A percentile compares a stretch with the other conserved stretches of the same genome.
phyloP scores from a whole-genome alignment of 2,113 vertebrate species.

The Halcyon malimbica region DNA sequence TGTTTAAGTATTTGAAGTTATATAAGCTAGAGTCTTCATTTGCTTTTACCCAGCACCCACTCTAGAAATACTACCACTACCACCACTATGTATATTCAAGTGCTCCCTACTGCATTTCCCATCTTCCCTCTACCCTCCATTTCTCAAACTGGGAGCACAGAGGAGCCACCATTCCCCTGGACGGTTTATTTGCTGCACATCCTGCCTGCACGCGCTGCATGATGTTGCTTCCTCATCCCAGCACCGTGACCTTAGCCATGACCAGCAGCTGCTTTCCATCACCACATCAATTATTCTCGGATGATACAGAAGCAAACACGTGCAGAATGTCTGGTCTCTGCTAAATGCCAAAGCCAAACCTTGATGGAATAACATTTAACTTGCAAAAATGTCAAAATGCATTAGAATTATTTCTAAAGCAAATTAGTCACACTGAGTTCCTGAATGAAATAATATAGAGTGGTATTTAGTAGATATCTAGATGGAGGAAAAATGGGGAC shows the following conservation, averaged over 20 bases:
- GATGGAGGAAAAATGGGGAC: neutral
- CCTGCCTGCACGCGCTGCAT: neutral
- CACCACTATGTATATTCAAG: neutral
- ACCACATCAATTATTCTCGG: conserved; percentile 12
- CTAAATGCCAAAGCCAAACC: conserved; percentile 44
- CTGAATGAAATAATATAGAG: neutral
- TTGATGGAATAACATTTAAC: neutral
- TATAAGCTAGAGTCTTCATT: neutral
- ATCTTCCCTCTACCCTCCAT: neutral
- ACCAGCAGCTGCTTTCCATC: conserved; percentile 59
- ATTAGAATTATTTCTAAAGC: neutral
- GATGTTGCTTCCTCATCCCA: conserved; percentile 57
- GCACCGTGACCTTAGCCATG: conserved; percentile 29
- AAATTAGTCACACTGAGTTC: neutral
- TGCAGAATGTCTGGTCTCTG: neutral
- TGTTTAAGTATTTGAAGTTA: neutral
- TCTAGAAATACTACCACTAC: neutral
- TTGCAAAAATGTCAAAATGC: neutral
- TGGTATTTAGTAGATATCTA: neutral
- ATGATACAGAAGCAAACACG: conserved; percentile 11
- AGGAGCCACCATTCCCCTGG: conserved; percentile 68
- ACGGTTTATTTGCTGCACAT: conserved; percentile 70
- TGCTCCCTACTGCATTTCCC: neutral
- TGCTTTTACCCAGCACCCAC: neutral
- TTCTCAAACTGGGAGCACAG: neutral